A percentile compares a stretch with the other conserved stretches of the same genome.
Conservation (phyloP, 2,888 invertebrate genomes). For the Trissolcus brochymenae region DNA sequence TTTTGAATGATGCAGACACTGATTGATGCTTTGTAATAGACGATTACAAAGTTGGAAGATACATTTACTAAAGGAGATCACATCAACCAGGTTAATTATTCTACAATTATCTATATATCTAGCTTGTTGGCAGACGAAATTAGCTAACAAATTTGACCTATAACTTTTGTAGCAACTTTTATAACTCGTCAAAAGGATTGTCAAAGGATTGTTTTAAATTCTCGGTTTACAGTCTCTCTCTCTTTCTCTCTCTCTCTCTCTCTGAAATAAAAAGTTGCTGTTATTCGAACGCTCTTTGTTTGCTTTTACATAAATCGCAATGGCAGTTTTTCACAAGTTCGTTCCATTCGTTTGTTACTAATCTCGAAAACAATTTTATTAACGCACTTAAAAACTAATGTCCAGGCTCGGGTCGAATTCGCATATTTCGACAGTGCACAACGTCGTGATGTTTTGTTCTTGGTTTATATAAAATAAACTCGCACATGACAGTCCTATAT, state of each 20-base stretch:
- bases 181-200: too few species aligned
- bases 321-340: constrained; percentile 4
- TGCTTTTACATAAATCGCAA: not conserved
- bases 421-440: constrained; percentile 12
- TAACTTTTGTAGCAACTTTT: too few species aligned
- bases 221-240: not conserved
- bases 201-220: not conserved
- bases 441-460: constrained; percentile 18
- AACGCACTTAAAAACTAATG: too few species aligned
- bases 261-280: constrained; percentile 35
- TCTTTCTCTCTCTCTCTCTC: not conserved
- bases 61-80: too few species aligned
- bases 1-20: not conserved
- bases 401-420: too few species aligned
- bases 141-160: too few species aligned
- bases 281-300: constrained; percentile 20
- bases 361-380: too few species aligned
- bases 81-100: too few species aligned
- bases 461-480: constrained; percentile 5
- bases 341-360: not conserved
- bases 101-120: too few species aligned
- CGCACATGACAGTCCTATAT: constrained; percentile 39
- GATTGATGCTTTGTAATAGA: too few species aligned
- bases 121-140: too few species aligned
- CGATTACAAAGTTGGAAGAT: too few species aligned